Evolutionary conservation across 2,113 vertebrate genomes (phyloP).

Genomic region (Sylvietta virens): DNA sequence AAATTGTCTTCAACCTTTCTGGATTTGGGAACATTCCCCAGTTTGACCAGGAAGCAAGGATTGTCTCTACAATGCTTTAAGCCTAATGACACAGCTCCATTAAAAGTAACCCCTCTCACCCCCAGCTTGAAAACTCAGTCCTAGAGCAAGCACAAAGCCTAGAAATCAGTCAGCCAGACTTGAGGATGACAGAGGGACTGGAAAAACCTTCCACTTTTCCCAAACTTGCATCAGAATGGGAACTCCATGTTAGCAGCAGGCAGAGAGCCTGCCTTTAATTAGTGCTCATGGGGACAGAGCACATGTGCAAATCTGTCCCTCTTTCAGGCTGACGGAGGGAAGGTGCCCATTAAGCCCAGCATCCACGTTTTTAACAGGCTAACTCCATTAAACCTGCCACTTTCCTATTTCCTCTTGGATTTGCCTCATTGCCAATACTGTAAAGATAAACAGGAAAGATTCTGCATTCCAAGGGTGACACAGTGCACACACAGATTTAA

Average conservation of each 20-base stretch:
- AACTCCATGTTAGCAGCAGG: background rate
- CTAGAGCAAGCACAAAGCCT: background rate
- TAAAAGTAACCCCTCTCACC: background rate
- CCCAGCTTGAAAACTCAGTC: background rate
- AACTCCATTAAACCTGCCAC: background rate
- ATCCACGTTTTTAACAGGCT: background rate
- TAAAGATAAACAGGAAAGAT: background rate
- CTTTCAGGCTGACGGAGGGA: background rate
- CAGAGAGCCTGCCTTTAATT: background rate
- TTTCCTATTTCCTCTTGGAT: background rate
- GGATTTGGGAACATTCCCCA: background rate
- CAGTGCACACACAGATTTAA: background rate
- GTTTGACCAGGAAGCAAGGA: background rate
- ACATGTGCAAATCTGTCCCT: background rate
- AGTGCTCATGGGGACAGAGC: background rate
- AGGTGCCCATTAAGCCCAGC: background rate
- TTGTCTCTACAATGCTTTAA: background rate
- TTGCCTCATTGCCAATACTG: background rate
- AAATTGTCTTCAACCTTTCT: background rate
- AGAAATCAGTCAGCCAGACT: background rate
- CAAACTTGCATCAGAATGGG: background rate
- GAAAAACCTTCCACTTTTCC: background rate
- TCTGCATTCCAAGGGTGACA: background rate
- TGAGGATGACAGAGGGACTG: background rate
- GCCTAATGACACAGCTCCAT: background rate